These are phyloP conservation scores for Beris chalybata DNA, from an alignment of 2,888 invertebrate species.

Conservation along the genomic window DNA sequence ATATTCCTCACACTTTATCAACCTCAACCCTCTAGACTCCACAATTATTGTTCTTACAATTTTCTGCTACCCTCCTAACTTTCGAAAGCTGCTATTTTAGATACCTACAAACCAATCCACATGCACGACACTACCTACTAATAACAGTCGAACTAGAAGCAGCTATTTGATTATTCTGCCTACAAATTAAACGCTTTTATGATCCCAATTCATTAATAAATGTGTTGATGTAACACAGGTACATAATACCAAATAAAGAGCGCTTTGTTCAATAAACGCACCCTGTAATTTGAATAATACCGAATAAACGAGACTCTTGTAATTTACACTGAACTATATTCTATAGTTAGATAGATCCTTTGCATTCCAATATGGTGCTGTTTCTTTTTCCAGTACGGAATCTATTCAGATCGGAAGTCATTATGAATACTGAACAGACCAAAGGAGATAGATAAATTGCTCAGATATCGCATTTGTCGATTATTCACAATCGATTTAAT, in stretches of 20 bases:
- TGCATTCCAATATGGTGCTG: not conserved
- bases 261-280: slow-evolving; percentile 6
- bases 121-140: too few species aligned
- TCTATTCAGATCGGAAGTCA: not conserved
- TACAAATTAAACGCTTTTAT: slow-evolving; percentile 17
- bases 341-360: not conserved
- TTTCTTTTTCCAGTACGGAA: too few species aligned
- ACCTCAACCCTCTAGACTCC: too few species aligned
- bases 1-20: too few species aligned
- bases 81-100: too few species aligned
- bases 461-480: slow-evolving; percentile 6
- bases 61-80: too few species aligned
- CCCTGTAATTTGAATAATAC: slow-evolving; percentile 21
- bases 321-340: not conserved
- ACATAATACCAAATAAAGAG: not conserved
- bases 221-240: slow-evolving; percentile 17
- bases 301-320: slow-evolving; percentile 22
- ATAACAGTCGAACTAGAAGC: not conserved
- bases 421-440: not conserved
- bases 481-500: slow-evolving; percentile 16
- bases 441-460: slow-evolving; percentile 20
- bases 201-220: slow-evolving; percentile 23
- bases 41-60: too few species aligned
- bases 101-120: too few species aligned
- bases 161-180: slow-evolving; percentile 1